A percentile compares a stretch with the other conserved stretches of the same genome.
Evolutionary conservation across 2,113 vertebrate species (phyloP).

Genomic region (Harpagus bidentatus): DNA sequence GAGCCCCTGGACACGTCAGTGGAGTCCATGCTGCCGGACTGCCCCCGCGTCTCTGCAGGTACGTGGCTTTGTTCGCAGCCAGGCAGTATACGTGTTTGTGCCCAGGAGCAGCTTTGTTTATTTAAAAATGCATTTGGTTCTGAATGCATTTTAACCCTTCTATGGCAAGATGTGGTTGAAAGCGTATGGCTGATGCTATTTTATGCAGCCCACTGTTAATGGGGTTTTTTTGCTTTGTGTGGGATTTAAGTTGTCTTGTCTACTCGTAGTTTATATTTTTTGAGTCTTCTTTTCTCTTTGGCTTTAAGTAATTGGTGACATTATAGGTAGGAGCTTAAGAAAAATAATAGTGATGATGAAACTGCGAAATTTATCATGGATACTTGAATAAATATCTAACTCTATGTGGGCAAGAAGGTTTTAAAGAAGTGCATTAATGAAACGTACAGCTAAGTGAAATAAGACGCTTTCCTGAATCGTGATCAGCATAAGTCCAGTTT

Average conservation of each 20-base stretch:
- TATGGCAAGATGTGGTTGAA: background rate
- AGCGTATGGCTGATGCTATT: background rate
- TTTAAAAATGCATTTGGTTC: background rate
- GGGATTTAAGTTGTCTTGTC: background rate
- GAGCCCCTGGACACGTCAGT: conserved; percentile 89
- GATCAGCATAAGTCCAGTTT: background rate
- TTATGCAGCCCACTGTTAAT: background rate
- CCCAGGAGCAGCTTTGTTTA: background rate
- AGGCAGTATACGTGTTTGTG: background rate
- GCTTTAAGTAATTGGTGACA: background rate
- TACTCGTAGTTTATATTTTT: background rate
- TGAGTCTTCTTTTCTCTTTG: background rate
- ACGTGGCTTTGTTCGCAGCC: background rate
- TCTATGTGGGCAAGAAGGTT: background rate
- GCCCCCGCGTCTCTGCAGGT: conserved; percentile 96
- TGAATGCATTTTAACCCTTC: background rate
- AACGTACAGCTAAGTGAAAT: background rate
- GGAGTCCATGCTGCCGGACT: conserved; percentile 94
- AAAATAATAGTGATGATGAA: background rate
- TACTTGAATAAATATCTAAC: background rate
- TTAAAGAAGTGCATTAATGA: background rate
- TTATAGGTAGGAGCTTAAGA: background rate
- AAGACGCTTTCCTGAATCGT: background rate
- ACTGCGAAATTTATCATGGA: background rate
- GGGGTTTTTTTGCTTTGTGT: background rate